phyloP scores from a whole-genome alignment of 2,113 vertebrate genomes.

The Rhodinocichla rosea region DNA sequence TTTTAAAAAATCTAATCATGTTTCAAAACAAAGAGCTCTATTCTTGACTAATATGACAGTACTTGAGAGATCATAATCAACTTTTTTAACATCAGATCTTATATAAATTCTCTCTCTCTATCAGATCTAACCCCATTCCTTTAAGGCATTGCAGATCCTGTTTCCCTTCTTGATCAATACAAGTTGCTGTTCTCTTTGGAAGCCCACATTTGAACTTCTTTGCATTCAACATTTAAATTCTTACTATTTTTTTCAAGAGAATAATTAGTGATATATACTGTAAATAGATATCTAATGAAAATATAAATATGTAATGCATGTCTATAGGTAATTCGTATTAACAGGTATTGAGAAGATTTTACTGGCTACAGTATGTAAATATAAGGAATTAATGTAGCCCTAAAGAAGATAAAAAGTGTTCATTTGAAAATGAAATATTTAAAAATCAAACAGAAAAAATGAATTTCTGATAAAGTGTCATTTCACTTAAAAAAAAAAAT shows the following conservation, averaged over 20 bases:
- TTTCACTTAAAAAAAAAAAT: neutral
- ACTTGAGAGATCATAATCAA: neutral
- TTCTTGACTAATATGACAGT: neutral
- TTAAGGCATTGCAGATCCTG: neutral
- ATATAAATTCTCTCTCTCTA: neutral
- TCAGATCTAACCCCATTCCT: neutral
- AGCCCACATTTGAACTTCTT: neutral
- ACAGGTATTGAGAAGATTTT: neutral
- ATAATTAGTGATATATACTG: neutral
- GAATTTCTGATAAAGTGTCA: neutral
- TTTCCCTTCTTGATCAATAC: neutral
- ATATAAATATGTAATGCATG: neutral
- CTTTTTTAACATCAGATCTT: neutral
- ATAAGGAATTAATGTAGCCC: neutral
- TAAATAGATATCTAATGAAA: neutral
- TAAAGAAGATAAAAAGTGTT: neutral
- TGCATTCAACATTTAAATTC: neutral
- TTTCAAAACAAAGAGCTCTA: neutral
- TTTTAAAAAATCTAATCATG: accelerated
- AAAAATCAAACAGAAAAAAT: neutral
- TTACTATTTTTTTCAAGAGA: neutral
- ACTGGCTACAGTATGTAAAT: neutral
- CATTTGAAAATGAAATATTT: neutral
- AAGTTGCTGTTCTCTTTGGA: neutral
- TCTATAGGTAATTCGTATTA: neutral